Evolutionary conservation across 2,888 invertebrate genomes (phyloP).

Genomic region (Siphlonurus alternatus): DNA sequence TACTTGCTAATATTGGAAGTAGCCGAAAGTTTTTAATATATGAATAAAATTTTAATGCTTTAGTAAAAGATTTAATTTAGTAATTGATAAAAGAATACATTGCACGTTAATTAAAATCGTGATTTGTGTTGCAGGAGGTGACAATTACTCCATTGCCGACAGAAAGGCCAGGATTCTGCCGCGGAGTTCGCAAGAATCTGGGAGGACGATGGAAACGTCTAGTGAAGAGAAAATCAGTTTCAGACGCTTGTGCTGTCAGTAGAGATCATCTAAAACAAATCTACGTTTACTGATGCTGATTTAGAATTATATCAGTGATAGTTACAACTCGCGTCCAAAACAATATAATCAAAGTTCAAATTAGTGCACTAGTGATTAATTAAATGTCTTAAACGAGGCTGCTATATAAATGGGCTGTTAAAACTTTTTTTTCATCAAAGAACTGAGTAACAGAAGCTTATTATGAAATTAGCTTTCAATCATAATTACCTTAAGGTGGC

Average conservation of each 20-base stretch:
- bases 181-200: slow-evolving; percentile 70
- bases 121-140: slow-evolving; percentile 53
- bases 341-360: background rate
- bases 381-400: background rate
- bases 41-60: no score
- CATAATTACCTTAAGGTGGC: background rate
- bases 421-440: background rate
- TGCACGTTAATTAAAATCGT: no score
- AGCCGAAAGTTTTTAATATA: no score
- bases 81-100: no score
- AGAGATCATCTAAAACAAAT: slow-evolving; percentile 77
- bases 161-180: slow-evolving; percentile 56
- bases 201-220: slow-evolving; percentile 73
- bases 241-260: slow-evolving; percentile 66
- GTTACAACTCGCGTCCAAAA: background rate
- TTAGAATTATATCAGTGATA: background rate
- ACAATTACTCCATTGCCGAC: slow-evolving; percentile 46
- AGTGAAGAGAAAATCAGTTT: slow-evolving; percentile 67
- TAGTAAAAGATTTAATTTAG: no score
- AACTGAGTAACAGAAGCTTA: background rate
- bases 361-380: background rate
- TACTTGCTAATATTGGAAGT: no score
- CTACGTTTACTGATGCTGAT: slow-evolving; percentile 53
- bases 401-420: background rate
- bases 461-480: background rate